Evolutionary conservation across 2,888 invertebrate species (phyloP), one percentile per base, ranked within the genome.

Genomic region (Nowickia ferox): DNA sequence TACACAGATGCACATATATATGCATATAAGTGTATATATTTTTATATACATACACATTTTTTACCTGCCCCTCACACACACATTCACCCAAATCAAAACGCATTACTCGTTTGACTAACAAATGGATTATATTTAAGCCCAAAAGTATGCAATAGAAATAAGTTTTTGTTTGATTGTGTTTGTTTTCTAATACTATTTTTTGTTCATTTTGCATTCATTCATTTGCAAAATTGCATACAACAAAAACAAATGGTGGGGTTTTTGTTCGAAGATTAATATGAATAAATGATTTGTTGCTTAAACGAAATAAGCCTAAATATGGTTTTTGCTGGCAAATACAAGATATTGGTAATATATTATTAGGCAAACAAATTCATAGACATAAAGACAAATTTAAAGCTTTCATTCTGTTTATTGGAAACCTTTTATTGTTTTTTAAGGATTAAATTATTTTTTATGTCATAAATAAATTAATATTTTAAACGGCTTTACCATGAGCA

Each of bases 91-190:
- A 17, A 68, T n/a, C 11, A n/a, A 44, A 53, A 22, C 8, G 22
- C 48, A 57, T 30, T 30, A 44, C 1, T 15, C 51, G 46, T 22
- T 59, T 53, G 9, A 19, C 8, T 59, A 68, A 38, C 13, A 69
- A 51, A 42, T 0, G 57, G 57, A 57, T 74, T 80, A 65, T 57
- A 42, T 74, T 46, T 57, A 59, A 80, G 48, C 72, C 63, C 11
- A 66, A 66, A 80, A 80, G 72, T 80, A 80, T 55, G 72, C 57
- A 72, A 57, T 51, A 48, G 10, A 65, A 46, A 72, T 72, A 66
- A 57, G 22, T 72, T 80, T 74, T 30, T 66, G 40, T 42, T 72
- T 72, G 66, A 66, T 57, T 19, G 22, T 17, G 40, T 69, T 71
- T 74, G 57, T 66, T 57, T 72, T 19, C 46, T 48, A 42, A 69